phyloP scores from a whole-genome alignment of 37 sponge, comb jelly and placozoan genomes.

The Aplysina aerophoba region DNA sequence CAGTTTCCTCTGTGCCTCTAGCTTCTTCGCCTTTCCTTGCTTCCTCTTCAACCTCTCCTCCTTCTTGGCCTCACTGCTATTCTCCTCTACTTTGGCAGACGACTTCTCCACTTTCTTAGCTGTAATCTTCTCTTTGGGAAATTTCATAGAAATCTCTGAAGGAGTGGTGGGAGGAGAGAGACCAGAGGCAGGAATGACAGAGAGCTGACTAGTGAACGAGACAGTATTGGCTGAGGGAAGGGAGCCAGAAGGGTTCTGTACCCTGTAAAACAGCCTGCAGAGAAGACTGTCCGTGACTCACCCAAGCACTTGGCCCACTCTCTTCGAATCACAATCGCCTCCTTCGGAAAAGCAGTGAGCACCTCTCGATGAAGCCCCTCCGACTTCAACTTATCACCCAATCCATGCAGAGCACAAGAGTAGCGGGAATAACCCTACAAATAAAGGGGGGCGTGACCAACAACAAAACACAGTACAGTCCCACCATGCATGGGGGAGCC shows the following conservation, averaged over 20 bases:
- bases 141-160: background rate
- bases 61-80: background rate
- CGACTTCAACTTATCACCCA: conserved; percentile 23
- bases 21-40: background rate
- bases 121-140: background rate
- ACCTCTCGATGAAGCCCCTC: conserved; percentile 12
- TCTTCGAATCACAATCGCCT: background rate
- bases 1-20: background rate
- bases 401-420: conserved; percentile 3
- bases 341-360: background rate
- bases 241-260: too few relatives aligned
- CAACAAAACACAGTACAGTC: too few relatives aligned
- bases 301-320: conserved; percentile 15
- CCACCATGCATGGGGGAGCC: too few relatives aligned
- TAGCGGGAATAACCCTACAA: conserved; percentile 23
- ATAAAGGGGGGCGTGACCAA: background rate
- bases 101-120: background rate
- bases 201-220: too few relatives aligned
- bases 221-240: too few relatives aligned
- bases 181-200: background rate
- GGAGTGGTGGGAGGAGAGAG: background rate
- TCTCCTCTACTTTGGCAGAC: background rate
- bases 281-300: background rate
- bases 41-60: background rate
- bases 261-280: too few relatives aligned